Base-by-base conservation (phyloP, 2,888 invertebrate genomes). In the Chrysodeixis includens region DNA sequence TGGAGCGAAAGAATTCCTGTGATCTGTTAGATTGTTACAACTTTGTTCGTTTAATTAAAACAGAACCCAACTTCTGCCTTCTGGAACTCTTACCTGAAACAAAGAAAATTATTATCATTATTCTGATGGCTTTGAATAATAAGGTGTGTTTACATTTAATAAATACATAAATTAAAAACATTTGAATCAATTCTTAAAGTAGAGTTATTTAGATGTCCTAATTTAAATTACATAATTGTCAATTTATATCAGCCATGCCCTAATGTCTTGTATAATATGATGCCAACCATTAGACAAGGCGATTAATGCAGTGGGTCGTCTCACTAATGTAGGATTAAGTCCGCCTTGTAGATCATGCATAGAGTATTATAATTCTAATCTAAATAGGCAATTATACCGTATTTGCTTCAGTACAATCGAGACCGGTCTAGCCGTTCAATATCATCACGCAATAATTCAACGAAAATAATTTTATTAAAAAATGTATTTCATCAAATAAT, bases 71-170 rank as follows among this genome's bases (percentile, higher is more conserved):
- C 82, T 81, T 75, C 79, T 74, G 76, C 60, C 74, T 81, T 63
- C 76, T 54, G 18, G 62, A 65, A 57, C 69, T 70, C 91, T 92
- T 93, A 92, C 93, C 93, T 92, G 92, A 20, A 90, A 91, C 89
- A 89, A 89, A 71, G 76, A 77, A 86, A 83, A 87, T 79, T 82
- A 79, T 79, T 77, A 70, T 64, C 12, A 68, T 76, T 62, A 26
- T 66, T 52, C 22, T 52, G n/a, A 32, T 40, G 22, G 49, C n/a
- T 59, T 59, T 52, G 18, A 12, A 35, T n/a, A 52, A 58, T 44
- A 44, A 26, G 16, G 18, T 18, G n/a, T n/a, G n/a, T n/a, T n/a
- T n/a, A n/a, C n/a, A 26, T 20, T 5, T 30, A 53, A 16, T 14
- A 30, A n/a, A n/a, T n/a, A n/a, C n/a, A n/a, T n/a, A n/a, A n/a